phyloP scores from a whole-genome alignment of 2,888 invertebrate genomes.

The Hyalella azteca region DNA sequence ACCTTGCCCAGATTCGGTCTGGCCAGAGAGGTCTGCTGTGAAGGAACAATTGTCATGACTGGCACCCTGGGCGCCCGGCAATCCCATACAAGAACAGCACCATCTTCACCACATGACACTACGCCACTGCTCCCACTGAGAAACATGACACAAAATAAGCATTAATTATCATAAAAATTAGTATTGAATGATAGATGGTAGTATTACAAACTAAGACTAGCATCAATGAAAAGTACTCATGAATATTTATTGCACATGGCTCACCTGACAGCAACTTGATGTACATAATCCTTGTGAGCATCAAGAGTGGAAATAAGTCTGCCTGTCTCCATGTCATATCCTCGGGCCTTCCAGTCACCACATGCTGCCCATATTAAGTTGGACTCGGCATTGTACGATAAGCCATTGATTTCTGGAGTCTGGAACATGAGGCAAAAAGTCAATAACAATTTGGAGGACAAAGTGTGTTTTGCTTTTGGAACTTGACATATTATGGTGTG shows the following conservation, averaged over 20 bases:
- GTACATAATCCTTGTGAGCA: slow-evolving; percentile 56
- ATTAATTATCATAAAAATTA: neutral
- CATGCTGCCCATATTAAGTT: slow-evolving; percentile 51
- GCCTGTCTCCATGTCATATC: slow-evolving; percentile 53
- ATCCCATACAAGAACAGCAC: slow-evolving; percentile 56
- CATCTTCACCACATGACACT: slow-evolving; percentile 50
- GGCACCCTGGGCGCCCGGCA: slow-evolving; percentile 46
- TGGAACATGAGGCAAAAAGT: slow-evolving; percentile 34
- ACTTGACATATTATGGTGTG: no score
- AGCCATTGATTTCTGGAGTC: slow-evolving; percentile 55
- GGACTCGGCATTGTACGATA: slow-evolving; percentile 42
- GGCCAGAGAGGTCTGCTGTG: slow-evolving; percentile 43
- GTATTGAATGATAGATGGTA: no score
- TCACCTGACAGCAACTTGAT: slow-evolving; percentile 50
- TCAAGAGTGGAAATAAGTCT: slow-evolving; percentile 45
- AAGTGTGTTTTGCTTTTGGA: neutral
- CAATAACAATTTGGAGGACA: no score
- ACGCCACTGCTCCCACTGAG: slow-evolving; percentile 43
- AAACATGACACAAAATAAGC: neutral
- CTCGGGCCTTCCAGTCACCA: slow-evolving; percentile 57
- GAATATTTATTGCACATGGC: neutral
- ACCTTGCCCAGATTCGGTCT: slow-evolving; percentile 52
- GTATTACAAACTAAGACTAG: neutral
- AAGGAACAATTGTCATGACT: slow-evolving; percentile 46
- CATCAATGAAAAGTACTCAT: neutral